Percentiles rank a stretch among this genome's conserved stretches.
Evolutionary conservation across 2,888 invertebrate genomes (phyloP).

Genomic region (Caenorhabditis sulstoni): DNA sequence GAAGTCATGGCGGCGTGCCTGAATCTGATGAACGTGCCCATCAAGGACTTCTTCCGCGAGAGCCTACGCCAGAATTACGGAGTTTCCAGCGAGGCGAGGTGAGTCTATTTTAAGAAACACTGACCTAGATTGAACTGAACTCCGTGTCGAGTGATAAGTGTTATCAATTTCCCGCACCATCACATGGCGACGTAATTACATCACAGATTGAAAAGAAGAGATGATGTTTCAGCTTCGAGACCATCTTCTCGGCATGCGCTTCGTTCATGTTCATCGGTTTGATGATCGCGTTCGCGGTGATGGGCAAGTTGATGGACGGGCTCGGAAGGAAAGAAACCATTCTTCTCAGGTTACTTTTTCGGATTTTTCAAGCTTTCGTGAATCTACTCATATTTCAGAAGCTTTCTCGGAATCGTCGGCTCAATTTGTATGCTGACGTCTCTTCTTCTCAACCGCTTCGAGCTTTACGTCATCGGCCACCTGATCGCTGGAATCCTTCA

Average conservation of each 20-base stretch:
- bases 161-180: not conserved
- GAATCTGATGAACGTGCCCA: slow-evolving; percentile 72
- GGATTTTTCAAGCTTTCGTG: not conserved
- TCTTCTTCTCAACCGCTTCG: slow-evolving; percentile 62
- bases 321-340: slow-evolving; percentile 71
- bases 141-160: not conserved
- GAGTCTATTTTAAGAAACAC: slow-evolving; percentile 1
- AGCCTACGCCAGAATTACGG: slow-evolving; percentile 66
- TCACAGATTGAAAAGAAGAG: not conserved
- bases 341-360: slow-evolving; percentile 61
- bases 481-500: slow-evolving; percentile 70
- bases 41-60: slow-evolving; percentile 67
- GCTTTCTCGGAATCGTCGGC: slow-evolving; percentile 69
- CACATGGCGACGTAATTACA: not conserved
- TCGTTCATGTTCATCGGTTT: slow-evolving; percentile 73
- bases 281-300: slow-evolving; percentile 67
- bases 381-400: slow-evolving; percentile 40
- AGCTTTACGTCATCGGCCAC: slow-evolving; percentile 73
- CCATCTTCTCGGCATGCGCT: slow-evolving; percentile 72
- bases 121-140: not conserved
- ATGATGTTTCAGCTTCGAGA: slow-evolving; percentile 69
- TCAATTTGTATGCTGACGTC: slow-evolving; percentile 68
- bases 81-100: slow-evolving; percentile 42
- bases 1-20: slow-evolving; percentile 73
- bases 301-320: slow-evolving; percentile 74